These are phyloP conservation scores for Erythrocebus patas DNA, from an alignment of 2,113 vertebrate genomes.

Conservation along the genomic window DNA sequence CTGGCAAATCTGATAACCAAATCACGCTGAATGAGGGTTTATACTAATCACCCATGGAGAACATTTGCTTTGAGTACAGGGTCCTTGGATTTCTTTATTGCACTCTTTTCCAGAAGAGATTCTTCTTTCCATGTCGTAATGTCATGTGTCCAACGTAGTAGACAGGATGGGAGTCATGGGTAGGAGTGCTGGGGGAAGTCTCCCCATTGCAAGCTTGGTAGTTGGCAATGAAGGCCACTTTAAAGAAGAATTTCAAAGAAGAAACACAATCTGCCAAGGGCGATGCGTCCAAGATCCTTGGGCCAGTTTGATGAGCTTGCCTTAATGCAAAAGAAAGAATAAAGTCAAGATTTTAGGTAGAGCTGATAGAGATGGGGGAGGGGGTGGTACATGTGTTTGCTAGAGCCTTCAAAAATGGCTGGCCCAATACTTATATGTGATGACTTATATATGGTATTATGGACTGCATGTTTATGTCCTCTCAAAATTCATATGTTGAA, in stretches of 20 bases:
- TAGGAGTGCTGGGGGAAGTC: not conserved
- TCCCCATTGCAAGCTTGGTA: not conserved
- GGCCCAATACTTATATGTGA: not conserved
- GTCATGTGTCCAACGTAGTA: not conserved
- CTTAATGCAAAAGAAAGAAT: not conserved
- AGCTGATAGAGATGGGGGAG: not conserved
- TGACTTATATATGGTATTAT: not conserved
- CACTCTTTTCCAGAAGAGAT: not conserved
- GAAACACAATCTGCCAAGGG: not conserved
- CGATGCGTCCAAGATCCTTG: not conserved
- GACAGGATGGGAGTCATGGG: not conserved
- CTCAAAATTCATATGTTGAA: not conserved
- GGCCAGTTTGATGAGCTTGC: not conserved
- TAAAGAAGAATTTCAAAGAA: not conserved
- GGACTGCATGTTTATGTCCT: not conserved
- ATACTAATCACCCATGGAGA: not conserved
- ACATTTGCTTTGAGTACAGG: not conserved
- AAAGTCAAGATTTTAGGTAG: not conserved
- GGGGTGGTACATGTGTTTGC: not conserved
- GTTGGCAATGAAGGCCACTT: not conserved
- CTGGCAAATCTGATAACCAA: not conserved
- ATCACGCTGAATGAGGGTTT: not conserved
- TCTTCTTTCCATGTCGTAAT: not conserved
- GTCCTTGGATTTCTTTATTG: not conserved
- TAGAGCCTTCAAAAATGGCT: not conserved